Conservation (phyloP, 2,888 invertebrate genomes). For the Acleris emargana region DNA sequence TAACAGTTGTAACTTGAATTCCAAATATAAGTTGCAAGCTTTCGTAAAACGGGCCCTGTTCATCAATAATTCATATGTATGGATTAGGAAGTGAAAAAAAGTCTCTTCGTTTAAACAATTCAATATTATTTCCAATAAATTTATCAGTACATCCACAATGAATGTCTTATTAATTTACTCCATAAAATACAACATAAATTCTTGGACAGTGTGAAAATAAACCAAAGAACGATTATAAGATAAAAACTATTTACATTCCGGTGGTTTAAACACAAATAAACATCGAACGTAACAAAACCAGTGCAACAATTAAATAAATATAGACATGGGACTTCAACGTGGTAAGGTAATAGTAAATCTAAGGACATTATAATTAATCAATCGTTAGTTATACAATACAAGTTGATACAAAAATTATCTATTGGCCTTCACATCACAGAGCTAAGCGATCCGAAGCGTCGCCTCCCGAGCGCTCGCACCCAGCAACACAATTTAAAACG, state of each 20-base stretch:
- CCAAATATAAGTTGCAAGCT: no score
- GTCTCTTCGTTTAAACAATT: constrained; percentile 75
- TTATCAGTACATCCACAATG: constrained; percentile 82
- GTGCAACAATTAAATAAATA: constrained; percentile 83
- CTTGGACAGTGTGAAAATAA: constrained; percentile 75
- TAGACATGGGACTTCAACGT: constrained; percentile 79
- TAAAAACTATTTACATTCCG: constrained; percentile 78
- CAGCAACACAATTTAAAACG: background rate
- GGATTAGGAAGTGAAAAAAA: constrained; percentile 45
- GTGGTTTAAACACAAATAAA: constrained; percentile 79
- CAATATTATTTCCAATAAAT: constrained; percentile 84
- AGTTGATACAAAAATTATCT: constrained; percentile 79
- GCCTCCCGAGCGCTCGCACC: background rate
- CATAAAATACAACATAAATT: constrained; percentile 77
- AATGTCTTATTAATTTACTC: constrained; percentile 71
- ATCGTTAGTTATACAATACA: constrained; percentile 78
- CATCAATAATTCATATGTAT: no score
- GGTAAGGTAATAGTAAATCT: constrained; percentile 77
- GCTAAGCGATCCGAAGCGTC: constrained; percentile 70
- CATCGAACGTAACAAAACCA: constrained; percentile 81
- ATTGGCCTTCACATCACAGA: constrained; percentile 82
- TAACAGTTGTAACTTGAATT: no score
- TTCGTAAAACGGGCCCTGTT: no score
- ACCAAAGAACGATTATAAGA: constrained; percentile 70
- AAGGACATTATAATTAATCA: constrained; percentile 65